Conservation (phyloP, 2,797 vertebrate species). For the Oophaga sylvatica region DNA sequence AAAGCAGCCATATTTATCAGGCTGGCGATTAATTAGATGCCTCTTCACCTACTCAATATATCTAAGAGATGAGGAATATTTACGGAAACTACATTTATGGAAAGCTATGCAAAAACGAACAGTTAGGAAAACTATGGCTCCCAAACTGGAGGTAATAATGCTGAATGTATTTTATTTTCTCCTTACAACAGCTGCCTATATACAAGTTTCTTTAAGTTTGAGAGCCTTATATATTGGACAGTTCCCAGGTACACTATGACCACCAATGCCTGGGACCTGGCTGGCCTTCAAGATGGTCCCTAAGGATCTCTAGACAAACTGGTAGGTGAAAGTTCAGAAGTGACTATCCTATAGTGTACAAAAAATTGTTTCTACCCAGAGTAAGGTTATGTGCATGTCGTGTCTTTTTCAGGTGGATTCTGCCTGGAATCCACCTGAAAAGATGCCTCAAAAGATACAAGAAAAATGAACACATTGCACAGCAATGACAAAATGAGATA, state of each 20-base stretch:
- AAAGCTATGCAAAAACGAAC: not conserved
- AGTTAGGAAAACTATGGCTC: not conserved
- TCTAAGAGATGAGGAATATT: not conserved
- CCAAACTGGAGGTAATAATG: not conserved
- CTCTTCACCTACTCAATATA: not conserved
- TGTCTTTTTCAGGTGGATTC: too few relatives aligned
- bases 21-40: not conserved
- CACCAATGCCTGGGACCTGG: not conserved
- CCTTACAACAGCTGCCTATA: not conserved
- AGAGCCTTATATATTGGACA: too few relatives aligned
- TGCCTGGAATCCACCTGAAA: too few relatives aligned
- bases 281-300: not conserved
- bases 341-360: too few relatives aligned
- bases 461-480: too few relatives aligned
- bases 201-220: not conserved
- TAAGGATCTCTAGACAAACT: too few relatives aligned
- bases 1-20: not conserved
- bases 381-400: too few relatives aligned
- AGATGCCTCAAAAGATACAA: too few relatives aligned
- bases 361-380: too few relatives aligned
- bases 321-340: too few relatives aligned
- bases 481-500: too few relatives aligned
- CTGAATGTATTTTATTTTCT: not conserved
- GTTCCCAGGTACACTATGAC: not conserved
- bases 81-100: not conserved